Base-by-base conservation (phyloP, 2,888 invertebrate genomes). In the Drosophila cognata region DNA sequence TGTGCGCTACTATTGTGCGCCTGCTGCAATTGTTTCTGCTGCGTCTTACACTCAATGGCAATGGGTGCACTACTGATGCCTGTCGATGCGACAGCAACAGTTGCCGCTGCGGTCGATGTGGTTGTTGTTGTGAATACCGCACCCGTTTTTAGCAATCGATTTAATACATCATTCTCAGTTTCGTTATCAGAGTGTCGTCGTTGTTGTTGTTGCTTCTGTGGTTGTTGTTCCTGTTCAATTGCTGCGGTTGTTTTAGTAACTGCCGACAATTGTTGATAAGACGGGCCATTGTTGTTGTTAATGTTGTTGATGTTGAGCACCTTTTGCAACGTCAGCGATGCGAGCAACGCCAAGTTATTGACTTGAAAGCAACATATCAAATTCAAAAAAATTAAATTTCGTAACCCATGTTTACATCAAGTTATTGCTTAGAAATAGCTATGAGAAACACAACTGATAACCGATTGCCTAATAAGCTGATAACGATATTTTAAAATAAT, bases 301-400 rank as follows among this genome's bases (percentile, higher is more conserved):
- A 81, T 90, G 57, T 83, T 90, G 70, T 90, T 91, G 58, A 91
- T 87, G 73, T 91, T 92, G 66, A 91, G 86, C 79, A 86, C 84
- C 82, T 88, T 92, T 72, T 90, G 91, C 76, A 91, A 78, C 65
- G 88, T 86, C 79, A 91, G 66, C 66, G 91, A 91, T 66, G 91
- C 91, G 63, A 92, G 87, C 57, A 90, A 72, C 63, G 91, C 82
- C 74, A 91, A 82, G 67, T 91, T 87, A 66, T 92, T 89, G 67
- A 84, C 89, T 90, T 79, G 63, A 83, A 76, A 78, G n/a, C 75
- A 67, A 74, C 16, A 61, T 50, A 75, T 16, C 56, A 72, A 66
- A 61, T 56, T 7, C 25, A 46, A 46, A 46, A 46, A 16, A 7
- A 46, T 16, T 46, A 25, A 46, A 10, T 29, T 35, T 7, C 16